Evolutionary conservation across 2,797 vertebrate species (phyloP), one percentile per base, ranked within the genome.

Genomic region (Phylloscopus collybita): DNA sequence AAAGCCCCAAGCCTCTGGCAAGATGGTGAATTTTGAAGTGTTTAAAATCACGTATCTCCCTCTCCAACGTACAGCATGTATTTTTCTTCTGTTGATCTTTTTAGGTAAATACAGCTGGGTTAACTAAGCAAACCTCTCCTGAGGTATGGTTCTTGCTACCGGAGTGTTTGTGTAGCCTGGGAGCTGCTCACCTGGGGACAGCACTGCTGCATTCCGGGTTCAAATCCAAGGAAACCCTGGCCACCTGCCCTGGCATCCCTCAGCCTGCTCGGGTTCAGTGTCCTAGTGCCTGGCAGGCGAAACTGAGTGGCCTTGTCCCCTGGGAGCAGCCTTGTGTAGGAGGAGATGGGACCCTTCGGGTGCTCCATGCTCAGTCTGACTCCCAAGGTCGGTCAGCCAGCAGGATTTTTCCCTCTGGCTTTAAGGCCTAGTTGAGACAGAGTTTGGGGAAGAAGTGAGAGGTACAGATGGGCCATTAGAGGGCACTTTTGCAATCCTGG

Each of bases 401-500:
- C 21, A 9, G 32, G 16, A 40, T 5, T 42, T 53, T 16, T 27
- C 40, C 66, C 45, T 53, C 73, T 44, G 67, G 21, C 25, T 47
- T 88, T 56, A 76, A 60, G 42, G 18, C 67, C 72, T 9, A 0
- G 34, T 16, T 57, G 45, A 51, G 67, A 59, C 25, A 72, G 47
- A 74, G 47, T 47, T 51, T 67, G 88, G 57, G 66, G 54, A 16
- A 79, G 47, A 64, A 76, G 86, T 1, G 26, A 94, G 80, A 88
- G 72, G 90, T 75, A 78, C 81, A 73, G 74, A 79, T 38, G 94
- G 53, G 71, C 96, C 96, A 56, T 97, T 97, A 97, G 97, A 97
- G 96, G 96, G 95, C 97, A 97, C 96, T 97, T 98, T 92, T 93
- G 95, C 93, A 96, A 97, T 95, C 96, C 94, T 20, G 86, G 91